phyloP scores from a whole-genome alignment of 92 coral and sea anemone species.

The Epizoanthus illoricatus region DNA sequence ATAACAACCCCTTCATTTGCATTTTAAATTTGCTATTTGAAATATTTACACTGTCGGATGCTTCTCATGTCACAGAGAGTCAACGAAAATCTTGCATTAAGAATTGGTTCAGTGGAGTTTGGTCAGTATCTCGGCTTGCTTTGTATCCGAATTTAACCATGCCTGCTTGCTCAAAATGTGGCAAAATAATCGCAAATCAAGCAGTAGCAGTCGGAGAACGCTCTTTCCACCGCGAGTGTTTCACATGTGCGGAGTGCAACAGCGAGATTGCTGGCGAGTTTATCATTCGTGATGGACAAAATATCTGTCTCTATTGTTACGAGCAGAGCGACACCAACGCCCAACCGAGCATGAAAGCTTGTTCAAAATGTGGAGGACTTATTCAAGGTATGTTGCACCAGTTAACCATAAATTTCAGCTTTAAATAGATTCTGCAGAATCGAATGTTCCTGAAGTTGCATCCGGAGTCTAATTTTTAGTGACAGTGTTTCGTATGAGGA shows the following conservation, averaged over 20 bases:
- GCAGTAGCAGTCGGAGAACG: slow-evolving; percentile 23
- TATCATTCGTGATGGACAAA: slow-evolving; percentile 35
- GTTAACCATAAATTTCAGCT: background rate
- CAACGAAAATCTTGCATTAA: background rate
- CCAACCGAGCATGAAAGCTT: slow-evolving; percentile 34
- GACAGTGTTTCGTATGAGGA: too few relatives aligned
- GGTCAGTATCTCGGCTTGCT: background rate
- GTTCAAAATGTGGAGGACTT: slow-evolving; percentile 38
- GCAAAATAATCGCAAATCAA: slow-evolving; percentile 15
- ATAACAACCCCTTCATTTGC: slow-evolving; percentile 28
- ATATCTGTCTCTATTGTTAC: slow-evolving; percentile 26
- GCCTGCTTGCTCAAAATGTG: slow-evolving; percentile 36
- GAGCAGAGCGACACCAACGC: slow-evolving; percentile 20
- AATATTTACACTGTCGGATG: slow-evolving; percentile 30
- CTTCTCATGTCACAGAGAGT: background rate
- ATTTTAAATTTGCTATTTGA: slow-evolving; percentile 28
- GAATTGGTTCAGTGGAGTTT: background rate
- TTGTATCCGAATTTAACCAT: background rate
- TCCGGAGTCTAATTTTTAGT: too few relatives aligned
- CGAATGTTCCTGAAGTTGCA: background rate
- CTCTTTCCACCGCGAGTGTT: slow-evolving; percentile 29
- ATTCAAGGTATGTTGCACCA: slow-evolving; percentile 1
- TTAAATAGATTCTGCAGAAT: background rate
- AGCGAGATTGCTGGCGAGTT: slow-evolving; percentile 37
- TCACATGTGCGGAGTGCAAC: slow-evolving; percentile 18